Base-by-base conservation (phyloP, 2,113 vertebrate species). In the Chionodraco myersi region DNA sequence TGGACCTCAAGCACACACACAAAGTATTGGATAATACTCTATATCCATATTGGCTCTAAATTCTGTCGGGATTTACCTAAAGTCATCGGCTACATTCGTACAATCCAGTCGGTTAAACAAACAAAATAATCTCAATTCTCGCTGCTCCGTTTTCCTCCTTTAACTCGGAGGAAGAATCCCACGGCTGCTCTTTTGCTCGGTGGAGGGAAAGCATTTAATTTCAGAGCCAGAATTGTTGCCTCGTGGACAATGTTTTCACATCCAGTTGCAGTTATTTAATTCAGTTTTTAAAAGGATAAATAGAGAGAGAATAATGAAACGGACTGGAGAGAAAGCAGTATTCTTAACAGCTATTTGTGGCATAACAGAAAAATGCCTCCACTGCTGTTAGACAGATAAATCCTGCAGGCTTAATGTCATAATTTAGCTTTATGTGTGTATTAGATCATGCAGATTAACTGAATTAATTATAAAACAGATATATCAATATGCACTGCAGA, bases 201-300 rank as follows among this genome's bases (percentile, higher is more conserved):
- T 52, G 47, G 58, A 59, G 75, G 61, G 74, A 67, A 82, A 79
- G 56, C 78, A 79, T 84, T 91, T 88, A 21, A 89, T 92, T 92
- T 87, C 61, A 86, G 72, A 80, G 73, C 44, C 49, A 80, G 53
- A 83, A 84, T 77, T 72, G 64, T 80, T 77, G 70, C 67, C 82
- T 80, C 62, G 73, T 81, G 53, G 78, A 89, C 82, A 87, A 88
- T 92, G 81, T 90, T 87, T 86, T 89, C 54, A 81, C 71, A 85
- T 86, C 63, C 68, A 82, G 79, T 85, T 85, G 79, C 48, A 78
- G 70, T 87, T 67, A 76, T 93, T 90, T 86, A 60, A 81, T 83
- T 81, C 45, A 52, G 72, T 72, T 91, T 89, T 91, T 89, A 82
- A 88, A 82, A 72, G 59, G 85, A 90, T 86, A 89, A 89, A 89